Conservation (phyloP, 2,797 vertebrate genomes). For the Miichthys miiuy region DNA sequence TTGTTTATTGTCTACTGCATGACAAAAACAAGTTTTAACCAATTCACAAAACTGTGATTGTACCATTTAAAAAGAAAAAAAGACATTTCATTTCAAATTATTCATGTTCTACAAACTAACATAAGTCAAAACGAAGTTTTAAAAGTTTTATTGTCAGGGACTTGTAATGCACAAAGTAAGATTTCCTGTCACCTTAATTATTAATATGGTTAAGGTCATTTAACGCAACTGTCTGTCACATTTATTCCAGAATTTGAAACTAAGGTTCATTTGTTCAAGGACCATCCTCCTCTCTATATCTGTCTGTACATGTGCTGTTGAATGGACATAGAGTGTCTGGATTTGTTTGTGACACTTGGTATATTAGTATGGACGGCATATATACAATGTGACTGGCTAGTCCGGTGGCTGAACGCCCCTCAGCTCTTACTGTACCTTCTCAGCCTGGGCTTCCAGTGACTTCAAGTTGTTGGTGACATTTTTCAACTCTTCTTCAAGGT, state of each 20-base stretch:
- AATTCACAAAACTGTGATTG: background rate
- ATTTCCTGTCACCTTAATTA: background rate
- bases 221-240: background rate
- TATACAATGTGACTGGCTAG: background rate
- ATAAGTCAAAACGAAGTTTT: background rate
- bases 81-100: background rate
- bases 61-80: background rate
- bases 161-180: background rate
- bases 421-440: constrained; percentile 79
- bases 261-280: background rate
- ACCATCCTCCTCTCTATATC: background rate
- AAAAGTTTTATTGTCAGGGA: background rate
- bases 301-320: background rate
- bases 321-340: background rate
- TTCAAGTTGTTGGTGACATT: constrained; percentile 99
- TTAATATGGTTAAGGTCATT: background rate
- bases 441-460: constrained; percentile 97
- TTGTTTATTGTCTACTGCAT: background rate
- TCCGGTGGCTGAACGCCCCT: constrained; percentile 6
- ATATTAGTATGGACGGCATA: background rate
- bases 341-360: too few species aligned
- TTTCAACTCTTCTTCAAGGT: constrained; percentile 99
- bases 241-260: constrained; percentile 1
- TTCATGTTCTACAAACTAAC: background rate
- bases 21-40: background rate